Base-by-base conservation (phyloP, 2,797 vertebrate species). In the Neosalanx taihuensis region DNA sequence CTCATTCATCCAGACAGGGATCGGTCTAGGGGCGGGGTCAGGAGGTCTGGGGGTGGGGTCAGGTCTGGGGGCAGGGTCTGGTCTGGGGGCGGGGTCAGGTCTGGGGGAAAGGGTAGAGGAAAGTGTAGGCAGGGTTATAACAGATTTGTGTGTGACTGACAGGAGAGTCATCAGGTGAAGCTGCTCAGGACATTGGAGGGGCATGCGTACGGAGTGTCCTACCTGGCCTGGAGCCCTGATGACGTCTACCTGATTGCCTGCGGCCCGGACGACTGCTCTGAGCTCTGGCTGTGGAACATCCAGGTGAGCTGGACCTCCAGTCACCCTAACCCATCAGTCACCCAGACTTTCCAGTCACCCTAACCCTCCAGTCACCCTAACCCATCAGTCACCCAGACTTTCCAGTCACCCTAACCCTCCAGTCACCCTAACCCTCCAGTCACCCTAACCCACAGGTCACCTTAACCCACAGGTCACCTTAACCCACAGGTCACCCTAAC, bases 241-340 rank as follows among this genome's bases (percentile, higher is more conserved):
- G 97, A 99, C 87, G 90, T 89, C 72, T 97, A 97, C 71, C 94
- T 99, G 84, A 95, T 98, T 82, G 97, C 97, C 69, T 98, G 97
- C 78, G 97, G 97, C 70, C 97, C 96, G 51, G 97, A 99, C 80
- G 97, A 99, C 92, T 99, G 97, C 90, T 98, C 97, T 41, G 97
- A 99, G 87, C 93, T 99, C 79, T 99, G 97, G 97, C 94, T 99
- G 71, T 99, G 97, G 97, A 98, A 97, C 72, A 92, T 98, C 73
- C 96, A 99, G 91, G 97, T 99, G 87, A 53, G 29, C 20, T 7
- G 3, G 10, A 7, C 15, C 37, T 58, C 6, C 46, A 9, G 26
- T 26, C 64, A 71, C 15, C 12, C 13, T 2, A 3, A 46, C 23
- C 18, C 23, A 26, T 1, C 23, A 1, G 23, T 26, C 23, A 26